These are phyloP conservation scores for Siderastrea siderea DNA, from an alignment of 92 coral and sea anemone genomes.

Conservation along the genomic window DNA sequence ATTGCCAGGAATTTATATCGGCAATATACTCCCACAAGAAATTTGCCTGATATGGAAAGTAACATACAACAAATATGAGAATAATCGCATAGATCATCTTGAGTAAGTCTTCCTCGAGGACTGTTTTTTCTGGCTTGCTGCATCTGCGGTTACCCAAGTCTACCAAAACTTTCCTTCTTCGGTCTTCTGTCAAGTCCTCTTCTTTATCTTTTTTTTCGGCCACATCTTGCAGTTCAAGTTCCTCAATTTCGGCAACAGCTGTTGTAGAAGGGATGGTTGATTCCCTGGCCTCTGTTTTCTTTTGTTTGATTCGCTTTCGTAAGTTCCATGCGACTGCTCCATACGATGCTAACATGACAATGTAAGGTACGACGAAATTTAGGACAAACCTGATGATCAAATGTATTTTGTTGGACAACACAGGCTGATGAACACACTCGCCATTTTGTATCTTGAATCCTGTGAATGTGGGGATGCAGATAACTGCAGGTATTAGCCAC, in stretches of 20 bases:
- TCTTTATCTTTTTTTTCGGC: background rate
- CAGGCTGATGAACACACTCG: background rate
- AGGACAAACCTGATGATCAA: constrained; percentile 26
- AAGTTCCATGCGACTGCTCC: constrained; percentile 64
- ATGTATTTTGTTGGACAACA: constrained; percentile 12
- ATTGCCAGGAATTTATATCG: constrained; percentile 6
- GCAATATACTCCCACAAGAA: constrained; percentile 53
- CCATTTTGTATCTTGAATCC: constrained; percentile 35
- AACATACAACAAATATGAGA: constrained; percentile 50
- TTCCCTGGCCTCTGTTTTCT: background rate
- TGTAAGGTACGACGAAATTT: constrained; percentile 55
- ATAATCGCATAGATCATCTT: constrained; percentile 69
- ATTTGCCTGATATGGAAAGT: constrained; percentile 66
- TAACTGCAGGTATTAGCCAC: constrained; percentile 53
- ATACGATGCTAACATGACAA: constrained; percentile 61
- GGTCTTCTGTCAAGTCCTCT: background rate
- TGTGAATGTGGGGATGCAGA: constrained; percentile 42
- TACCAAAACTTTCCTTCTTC: background rate
- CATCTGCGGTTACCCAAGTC: constrained; percentile 7
- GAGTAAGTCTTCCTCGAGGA: constrained; percentile 59
- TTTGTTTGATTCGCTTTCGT: constrained; percentile 4
- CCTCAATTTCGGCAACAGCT: background rate
- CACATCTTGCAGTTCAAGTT: background rate
- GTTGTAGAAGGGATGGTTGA: background rate
- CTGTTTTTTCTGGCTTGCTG: constrained; percentile 12